phyloP scores from a whole-genome alignment of 2,113 vertebrate species.

The Orthonyx spaldingii region DNA sequence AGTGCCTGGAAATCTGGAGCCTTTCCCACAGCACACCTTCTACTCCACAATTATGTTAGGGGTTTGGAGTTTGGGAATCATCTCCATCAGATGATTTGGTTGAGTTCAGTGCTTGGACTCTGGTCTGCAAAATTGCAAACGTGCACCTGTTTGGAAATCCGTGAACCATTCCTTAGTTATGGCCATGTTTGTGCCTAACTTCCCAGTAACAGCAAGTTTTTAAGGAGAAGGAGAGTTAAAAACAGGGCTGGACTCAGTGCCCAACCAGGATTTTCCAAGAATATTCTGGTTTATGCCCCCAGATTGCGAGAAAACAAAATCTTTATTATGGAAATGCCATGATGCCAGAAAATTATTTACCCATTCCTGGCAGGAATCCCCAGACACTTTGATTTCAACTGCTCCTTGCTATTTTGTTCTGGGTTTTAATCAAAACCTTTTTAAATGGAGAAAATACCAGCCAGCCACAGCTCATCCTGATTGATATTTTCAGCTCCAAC shows the following conservation, averaged over 20 bases:
- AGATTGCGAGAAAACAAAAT: not conserved
- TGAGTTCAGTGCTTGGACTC: not conserved
- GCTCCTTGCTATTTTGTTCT: not conserved
- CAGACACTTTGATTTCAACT: not conserved
- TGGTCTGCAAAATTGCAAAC: not conserved
- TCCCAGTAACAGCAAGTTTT: not conserved
- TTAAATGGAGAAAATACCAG: not conserved
- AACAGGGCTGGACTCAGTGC: not conserved
- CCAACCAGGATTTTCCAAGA: not conserved
- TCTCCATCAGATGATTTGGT: not conserved
- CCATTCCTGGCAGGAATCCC: not conserved
- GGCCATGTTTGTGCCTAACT: not conserved
- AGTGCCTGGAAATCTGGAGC: not conserved
- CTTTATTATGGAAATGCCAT: not conserved
- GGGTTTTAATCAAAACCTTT: not conserved
- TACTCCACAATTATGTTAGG: not conserved
- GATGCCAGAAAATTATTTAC: not conserved
- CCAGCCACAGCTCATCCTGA: not conserved
- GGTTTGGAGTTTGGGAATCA: not conserved
- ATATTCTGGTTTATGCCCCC: not conserved
- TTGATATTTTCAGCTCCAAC: not conserved
- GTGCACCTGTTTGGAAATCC: not conserved
- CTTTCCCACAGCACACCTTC: not conserved
- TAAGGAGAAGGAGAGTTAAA: not conserved
- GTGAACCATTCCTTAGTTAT: not conserved